Conservation (phyloP, 2,888 invertebrate species). For the Brachycybe producta region DNA sequence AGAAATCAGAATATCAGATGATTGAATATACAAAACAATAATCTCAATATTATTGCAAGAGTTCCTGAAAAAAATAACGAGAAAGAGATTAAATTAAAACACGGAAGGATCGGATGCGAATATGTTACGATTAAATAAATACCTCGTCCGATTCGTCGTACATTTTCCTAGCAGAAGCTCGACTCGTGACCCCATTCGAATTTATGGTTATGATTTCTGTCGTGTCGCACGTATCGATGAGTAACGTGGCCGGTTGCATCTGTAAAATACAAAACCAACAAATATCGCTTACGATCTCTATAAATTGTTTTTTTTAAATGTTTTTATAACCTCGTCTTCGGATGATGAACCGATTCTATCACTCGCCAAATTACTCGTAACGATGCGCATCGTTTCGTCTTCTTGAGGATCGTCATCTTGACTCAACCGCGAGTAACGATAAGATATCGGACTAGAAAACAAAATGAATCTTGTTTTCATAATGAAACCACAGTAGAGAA, state of each 20-base stretch:
- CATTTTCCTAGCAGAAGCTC: conserved; percentile 5
- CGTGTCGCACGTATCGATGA: conserved; percentile 10
- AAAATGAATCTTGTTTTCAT: not conserved
- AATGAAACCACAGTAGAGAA: not conserved
- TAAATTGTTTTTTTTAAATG: not conserved
- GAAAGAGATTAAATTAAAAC: not conserved
- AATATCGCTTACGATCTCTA: not conserved
- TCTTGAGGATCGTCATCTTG: conserved; percentile 12
- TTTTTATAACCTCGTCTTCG: conserved; percentile 4
- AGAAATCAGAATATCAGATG: too few species aligned
- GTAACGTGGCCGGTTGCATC: conserved; percentile 12
- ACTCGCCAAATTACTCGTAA: conserved; percentile 10
- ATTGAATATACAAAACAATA: too few species aligned
- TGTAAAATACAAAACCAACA: not conserved
- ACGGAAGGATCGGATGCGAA: not conserved
- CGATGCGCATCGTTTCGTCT: conserved; percentile 11
- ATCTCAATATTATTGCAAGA: conserved; percentile 9
- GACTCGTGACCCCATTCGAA: not conserved
- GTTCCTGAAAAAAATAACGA: conserved; percentile 9
- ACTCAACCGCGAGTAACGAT: conserved; percentile 13
- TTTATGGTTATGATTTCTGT: conserved; percentile 1
- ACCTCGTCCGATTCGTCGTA: conserved; percentile 15
- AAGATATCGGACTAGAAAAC: conserved; percentile 4
- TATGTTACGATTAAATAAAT: not conserved
- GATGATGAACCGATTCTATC: conserved; percentile 2